Evolutionary conservation across 2,113 vertebrate genomes (phyloP).

Genomic region (Zosterops lateralis): DNA sequence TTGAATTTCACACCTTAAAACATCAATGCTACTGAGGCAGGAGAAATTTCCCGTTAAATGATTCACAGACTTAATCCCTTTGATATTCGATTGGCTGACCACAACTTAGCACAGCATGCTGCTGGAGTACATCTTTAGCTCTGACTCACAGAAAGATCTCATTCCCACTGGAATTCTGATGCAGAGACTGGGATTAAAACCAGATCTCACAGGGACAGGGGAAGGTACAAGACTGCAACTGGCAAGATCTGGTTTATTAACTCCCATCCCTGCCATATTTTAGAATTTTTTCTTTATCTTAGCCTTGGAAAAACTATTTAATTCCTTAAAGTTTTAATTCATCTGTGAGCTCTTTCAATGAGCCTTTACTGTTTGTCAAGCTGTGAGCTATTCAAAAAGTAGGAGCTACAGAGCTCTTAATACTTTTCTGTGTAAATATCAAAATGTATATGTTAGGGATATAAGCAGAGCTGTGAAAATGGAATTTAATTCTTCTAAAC

Average conservation of each 20-base stretch:
- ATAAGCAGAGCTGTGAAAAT: neutral
- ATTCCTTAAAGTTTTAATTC: neutral
- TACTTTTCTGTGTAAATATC: neutral
- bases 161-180: constrained; percentile 49
- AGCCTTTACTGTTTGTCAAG: neutral
- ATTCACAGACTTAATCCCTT: constrained; percentile 68
- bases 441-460: neutral
- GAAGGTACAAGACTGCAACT: neutral
- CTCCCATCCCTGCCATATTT: neutral
- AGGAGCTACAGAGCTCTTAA: neutral
- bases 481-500: neutral
- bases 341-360: neutral
- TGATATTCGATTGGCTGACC: constrained; percentile 68
- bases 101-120: constrained; percentile 63
- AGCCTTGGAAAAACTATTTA: neutral
- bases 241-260: neutral
- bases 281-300: neutral
- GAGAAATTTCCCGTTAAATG: constrained; percentile 68
- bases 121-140: constrained; percentile 56
- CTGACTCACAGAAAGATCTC: constrained; percentile 51
- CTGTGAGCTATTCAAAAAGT: neutral
- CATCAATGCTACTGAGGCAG: constrained; percentile 62
- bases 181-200: constrained; percentile 18
- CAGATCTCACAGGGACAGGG: neutral
- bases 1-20: constrained; percentile 71